Conservation (phyloP, 2,888 invertebrate genomes). For the Drosophila kokeensis region DNA sequence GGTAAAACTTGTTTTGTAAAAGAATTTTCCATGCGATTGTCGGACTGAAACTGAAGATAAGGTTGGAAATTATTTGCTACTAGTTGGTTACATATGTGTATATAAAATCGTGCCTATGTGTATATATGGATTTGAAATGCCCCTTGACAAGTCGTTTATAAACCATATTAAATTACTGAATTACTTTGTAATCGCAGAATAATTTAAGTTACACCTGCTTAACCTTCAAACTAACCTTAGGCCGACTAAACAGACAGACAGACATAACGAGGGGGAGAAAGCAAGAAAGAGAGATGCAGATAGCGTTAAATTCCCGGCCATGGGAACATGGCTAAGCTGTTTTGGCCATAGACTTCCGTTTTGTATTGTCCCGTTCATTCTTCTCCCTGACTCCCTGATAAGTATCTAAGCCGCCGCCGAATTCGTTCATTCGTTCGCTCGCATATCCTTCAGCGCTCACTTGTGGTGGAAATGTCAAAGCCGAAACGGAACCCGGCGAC, state of each 20-base stretch:
- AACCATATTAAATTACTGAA: slow-evolving; percentile 41
- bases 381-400: slow-evolving; percentile 40
- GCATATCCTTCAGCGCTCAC: slow-evolving; percentile 45
- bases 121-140: slow-evolving; percentile 60
- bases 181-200: slow-evolving; percentile 28
- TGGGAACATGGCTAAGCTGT: slow-evolving; percentile 50
- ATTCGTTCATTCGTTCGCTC: slow-evolving; percentile 30
- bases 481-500: slow-evolving; percentile 52
- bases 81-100: slow-evolving; percentile 35
- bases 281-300: not conserved
- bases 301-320: slow-evolving; percentile 24
- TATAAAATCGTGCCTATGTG: slow-evolving; percentile 1
- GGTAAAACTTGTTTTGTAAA: slow-evolving; percentile 75
- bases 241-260: not conserved
- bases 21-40: slow-evolving; percentile 73
- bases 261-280: not conserved
- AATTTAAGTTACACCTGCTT: slow-evolving; percentile 52
- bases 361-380: slow-evolving; percentile 4
- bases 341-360: slow-evolving; percentile 67
- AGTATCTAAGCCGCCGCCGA: slow-evolving; percentile 68
- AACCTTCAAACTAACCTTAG: slow-evolving; percentile 39
- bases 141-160: slow-evolving; percentile 32
- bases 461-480: slow-evolving; percentile 56
- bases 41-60: slow-evolving; percentile 58
- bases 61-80: slow-evolving; percentile 35